Evolutionary conservation across 2,113 vertebrate species (phyloP).

Genomic region (Accipiter cooperii): DNA sequence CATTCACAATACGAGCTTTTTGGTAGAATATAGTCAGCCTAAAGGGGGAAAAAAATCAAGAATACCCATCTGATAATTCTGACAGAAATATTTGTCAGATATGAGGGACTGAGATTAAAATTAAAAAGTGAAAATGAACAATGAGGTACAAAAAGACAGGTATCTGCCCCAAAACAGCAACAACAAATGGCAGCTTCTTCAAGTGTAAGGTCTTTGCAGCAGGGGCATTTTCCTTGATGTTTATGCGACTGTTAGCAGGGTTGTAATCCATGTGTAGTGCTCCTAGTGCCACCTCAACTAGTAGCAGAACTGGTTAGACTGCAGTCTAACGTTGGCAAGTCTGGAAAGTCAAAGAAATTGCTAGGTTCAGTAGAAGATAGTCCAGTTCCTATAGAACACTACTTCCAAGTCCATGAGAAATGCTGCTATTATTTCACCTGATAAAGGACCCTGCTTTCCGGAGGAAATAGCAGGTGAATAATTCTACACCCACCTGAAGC

Average conservation of each 20-base stretch:
- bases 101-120: neutral
- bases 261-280: neutral
- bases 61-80: neutral
- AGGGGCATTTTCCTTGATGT: neutral
- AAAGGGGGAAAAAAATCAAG: neutral
- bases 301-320: neutral
- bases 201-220: neutral
- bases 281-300: neutral
- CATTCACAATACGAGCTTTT: neutral
- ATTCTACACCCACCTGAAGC: neutral
- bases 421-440: neutral
- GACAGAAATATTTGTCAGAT: neutral
- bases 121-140: neutral
- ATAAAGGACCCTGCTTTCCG: neutral
- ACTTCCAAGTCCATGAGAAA: neutral
- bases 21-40: neutral
- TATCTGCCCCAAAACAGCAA: neutral
- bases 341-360: neutral
- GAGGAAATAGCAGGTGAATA: neutral
- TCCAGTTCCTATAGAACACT: neutral
- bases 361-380: neutral
- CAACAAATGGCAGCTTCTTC: neutral
- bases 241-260: neutral
- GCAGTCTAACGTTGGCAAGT: neutral
- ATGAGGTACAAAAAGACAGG: neutral